Evolutionary conservation across 2,888 invertebrate species (phyloP).

Genomic region (Labia minor): DNA sequence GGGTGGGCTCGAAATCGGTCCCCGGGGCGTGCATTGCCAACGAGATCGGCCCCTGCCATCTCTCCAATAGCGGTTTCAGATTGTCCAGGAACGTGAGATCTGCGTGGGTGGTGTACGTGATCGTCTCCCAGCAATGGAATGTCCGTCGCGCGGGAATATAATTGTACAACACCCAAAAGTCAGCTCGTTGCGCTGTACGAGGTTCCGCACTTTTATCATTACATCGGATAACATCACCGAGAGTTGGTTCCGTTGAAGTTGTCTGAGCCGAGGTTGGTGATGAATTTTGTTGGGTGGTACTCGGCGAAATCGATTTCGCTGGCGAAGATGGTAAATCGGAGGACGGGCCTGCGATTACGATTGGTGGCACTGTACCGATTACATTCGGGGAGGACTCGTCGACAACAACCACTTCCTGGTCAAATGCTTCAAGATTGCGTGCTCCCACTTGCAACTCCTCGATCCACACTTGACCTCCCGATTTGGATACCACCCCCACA

Average conservation of each 20-base stretch:
- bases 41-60: conserved; percentile 82
- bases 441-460: conserved; percentile 33
- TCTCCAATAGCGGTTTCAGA: conserved; percentile 67
- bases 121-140: conserved; percentile 66
- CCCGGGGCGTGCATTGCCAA: conserved; percentile 82
- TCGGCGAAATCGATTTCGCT: conserved; percentile 18
- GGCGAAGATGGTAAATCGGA: conserved; percentile 37
- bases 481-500: conserved; percentile 44
- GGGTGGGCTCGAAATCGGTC: conserved; percentile 62
- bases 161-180: conserved; percentile 83
- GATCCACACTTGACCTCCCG: conserved; percentile 27
- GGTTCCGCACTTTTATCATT: conserved; percentile 50
- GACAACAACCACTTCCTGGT: conserved; percentile 39
- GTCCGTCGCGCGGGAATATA: conserved; percentile 56
- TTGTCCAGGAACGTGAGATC: conserved; percentile 87
- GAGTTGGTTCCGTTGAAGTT: conserved; percentile 18
- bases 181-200: conserved; percentile 58
- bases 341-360: conserved; percentile 24
- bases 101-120: conserved; percentile 87
- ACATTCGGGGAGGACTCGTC: conserved; percentile 36
- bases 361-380: conserved; percentile 35
- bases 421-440: conserved; percentile 16
- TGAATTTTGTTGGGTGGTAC: not conserved
- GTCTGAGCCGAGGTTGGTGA: conserved; percentile 17
- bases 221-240: conserved; percentile 45